Base-by-base conservation (phyloP, 2,888 invertebrate genomes). In the Brachyopa scutellaris region DNA sequence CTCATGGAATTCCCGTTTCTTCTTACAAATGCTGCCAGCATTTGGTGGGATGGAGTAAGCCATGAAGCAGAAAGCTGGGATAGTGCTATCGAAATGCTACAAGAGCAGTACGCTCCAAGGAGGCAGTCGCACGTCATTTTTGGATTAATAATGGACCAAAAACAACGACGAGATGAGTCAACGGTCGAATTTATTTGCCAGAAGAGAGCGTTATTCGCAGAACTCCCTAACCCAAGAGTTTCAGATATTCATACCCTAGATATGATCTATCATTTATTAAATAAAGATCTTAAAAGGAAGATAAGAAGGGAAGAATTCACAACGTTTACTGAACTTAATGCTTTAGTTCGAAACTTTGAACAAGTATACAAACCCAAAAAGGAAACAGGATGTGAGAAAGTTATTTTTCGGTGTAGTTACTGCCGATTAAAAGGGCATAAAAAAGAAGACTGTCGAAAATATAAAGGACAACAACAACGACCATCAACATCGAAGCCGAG, bases 21-120 rank as follows among this genome's bases (percentile, higher is more conserved):
- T 7, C 31, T 51, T 1, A 31, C 49, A 51, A 4, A 23, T 31
- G 2, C 49, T 29, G 47, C 47, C 1, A 47, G 47, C 13, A 51
- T 9, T 29, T 51, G 49, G 31, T 31, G 49, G 49, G 49, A 51
- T 51, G 49, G 49, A 31, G 29, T 51, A 15, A 31, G 11, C 9
- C 29, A 51, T 17, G 49, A 51, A 17, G 51, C 51, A 6, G 11
- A 9, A 9, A 51, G 9, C n/a, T 31, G 51, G 31, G 51, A 51
- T 7, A 8, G 4, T 9, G 51, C 51, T n/a, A 17, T 51, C 5
- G 9, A 29, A 31, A 51, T 51, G 29, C 17, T 51, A 2, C 29
- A 15, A 17, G 15, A 51, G 3, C 51, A 51, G 17, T 51, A 31
- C 4, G 51, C 51, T 17, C 17, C 31, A 51, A 51, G 9, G 9